Percentiles rank a stretch among this genome's conserved stretches.
phyloP scores from a whole-genome alignment of 2,113 vertebrate genomes.

The rat (Rattus norvegicus) region GRCr8 NC_086027.1:50885501-50886000 shows the following conservation, averaged over 20 bases:
- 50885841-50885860: constrained; percentile 67
- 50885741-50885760: constrained; percentile 59
- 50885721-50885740: constrained; percentile 16
- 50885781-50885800: neutral
- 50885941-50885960: neutral
- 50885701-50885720: constrained; percentile 2
- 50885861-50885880: constrained; percentile 62
- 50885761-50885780: constrained; percentile 68
- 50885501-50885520: neutral
- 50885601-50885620: neutral
- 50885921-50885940: constrained; percentile 32
- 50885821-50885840: constrained; percentile 9
- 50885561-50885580: neutral
- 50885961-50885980: constrained; percentile 1
- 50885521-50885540: neutral
- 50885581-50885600: neutral
- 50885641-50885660: neutral
- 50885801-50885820: constrained; percentile 20
- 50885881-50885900: constrained; percentile 45
- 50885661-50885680: neutral
- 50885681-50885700: neutral
- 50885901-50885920: constrained; percentile 61
- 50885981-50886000: constrained; percentile 67
- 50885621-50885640: neutral
- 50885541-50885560: constrained; percentile 27